These are phyloP conservation scores for Sapajus apella DNA, from an alignment of 2,113 vertebrate genomes.

Conservation along the genomic window DNA sequence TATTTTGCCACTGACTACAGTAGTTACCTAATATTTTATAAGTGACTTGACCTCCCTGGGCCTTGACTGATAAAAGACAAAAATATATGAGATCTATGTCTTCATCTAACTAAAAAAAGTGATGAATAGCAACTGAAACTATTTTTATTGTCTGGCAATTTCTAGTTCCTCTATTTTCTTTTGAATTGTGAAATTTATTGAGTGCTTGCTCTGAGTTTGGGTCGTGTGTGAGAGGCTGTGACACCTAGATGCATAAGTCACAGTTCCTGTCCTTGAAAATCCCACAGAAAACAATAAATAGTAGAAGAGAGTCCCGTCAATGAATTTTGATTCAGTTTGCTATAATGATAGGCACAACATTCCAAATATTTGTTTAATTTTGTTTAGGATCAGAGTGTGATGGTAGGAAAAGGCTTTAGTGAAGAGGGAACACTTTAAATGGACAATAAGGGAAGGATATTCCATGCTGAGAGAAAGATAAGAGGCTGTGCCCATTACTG, in stretches of 20 bases:
- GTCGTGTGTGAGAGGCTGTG: background rate
- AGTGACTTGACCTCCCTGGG: background rate
- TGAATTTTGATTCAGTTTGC: background rate
- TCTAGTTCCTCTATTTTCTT: conserved; percentile 8
- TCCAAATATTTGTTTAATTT: background rate
- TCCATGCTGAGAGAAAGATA: background rate
- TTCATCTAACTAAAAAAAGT: background rate
- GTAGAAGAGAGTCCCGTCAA: background rate
- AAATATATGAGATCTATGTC: background rate
- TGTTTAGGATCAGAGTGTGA: background rate
- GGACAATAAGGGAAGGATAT: background rate
- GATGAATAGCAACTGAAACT: background rate
- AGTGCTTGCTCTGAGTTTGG: background rate
- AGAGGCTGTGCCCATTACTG: background rate
- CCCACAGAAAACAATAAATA: background rate
- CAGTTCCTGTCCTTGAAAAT: background rate
- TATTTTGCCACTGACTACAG: background rate
- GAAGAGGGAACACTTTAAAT: background rate
- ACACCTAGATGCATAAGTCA: background rate
- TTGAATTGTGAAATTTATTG: background rate
- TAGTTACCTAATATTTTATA: background rate
- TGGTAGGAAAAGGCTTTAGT: background rate
- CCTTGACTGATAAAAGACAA: background rate
- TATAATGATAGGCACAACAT: background rate
- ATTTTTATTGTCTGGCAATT: background rate